These are phyloP conservation scores for Ptychochromis oligacanthus DNA, from an alignment of 2,113 vertebrate genomes.

Conservation along the genomic window DNA sequence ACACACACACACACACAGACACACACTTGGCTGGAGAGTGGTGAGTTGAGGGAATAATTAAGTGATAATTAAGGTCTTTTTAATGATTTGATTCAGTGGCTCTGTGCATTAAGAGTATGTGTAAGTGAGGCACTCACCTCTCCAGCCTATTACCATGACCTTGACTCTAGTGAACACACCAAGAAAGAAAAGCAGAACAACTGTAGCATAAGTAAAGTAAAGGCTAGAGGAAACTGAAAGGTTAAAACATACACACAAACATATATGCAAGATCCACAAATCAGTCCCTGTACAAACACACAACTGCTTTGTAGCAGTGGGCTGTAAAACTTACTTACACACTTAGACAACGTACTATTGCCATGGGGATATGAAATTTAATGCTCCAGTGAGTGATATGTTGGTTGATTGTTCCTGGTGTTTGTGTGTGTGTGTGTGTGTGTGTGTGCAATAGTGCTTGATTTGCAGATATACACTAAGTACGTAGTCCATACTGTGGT, in stretches of 20 bases:
- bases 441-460: constrained; percentile 67
- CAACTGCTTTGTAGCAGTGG: constrained; percentile 48
- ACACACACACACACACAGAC: constrained; percentile 28
- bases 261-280: constrained; percentile 41
- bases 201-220: constrained; percentile 77
- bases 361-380: constrained; percentile 75
- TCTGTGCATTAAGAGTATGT: constrained; percentile 77
- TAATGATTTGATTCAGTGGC: constrained; percentile 88
- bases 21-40: constrained; percentile 60
- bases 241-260: constrained; percentile 64
- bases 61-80: constrained; percentile 85
- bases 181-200: constrained; percentile 63
- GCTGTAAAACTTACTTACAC: constrained; percentile 67
- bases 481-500: constrained; percentile 71
- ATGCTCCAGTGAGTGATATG: constrained; percentile 74
- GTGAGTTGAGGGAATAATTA: constrained; percentile 82
- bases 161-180: constrained; percentile 77
- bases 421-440: constrained; percentile 27
- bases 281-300: constrained; percentile 37
- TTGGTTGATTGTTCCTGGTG: constrained; percentile 65
- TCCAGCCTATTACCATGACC: constrained; percentile 83
- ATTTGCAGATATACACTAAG: constrained; percentile 75
- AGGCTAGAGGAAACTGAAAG: constrained; percentile 79
- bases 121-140: constrained; percentile 82
- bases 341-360: constrained; percentile 63